These are phyloP conservation scores for Psittacula derbiana DNA, from an alignment of 2,797 vertebrate genomes.

Conservation along the genomic window DNA sequence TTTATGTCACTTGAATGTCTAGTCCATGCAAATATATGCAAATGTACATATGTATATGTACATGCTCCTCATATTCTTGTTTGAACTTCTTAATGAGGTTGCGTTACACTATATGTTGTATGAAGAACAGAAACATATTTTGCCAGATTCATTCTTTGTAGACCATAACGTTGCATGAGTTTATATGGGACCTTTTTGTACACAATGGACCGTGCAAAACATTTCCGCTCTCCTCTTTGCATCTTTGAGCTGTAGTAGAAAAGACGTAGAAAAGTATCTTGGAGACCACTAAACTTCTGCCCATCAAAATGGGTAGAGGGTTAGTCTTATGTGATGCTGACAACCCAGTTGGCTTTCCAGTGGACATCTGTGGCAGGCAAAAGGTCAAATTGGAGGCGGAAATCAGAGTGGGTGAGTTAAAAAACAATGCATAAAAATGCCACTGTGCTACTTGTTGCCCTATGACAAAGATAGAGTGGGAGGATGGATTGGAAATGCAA, in stretches of 20 bases:
- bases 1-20: neutral
- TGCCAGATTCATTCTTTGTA: neutral
- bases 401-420: constrained; percentile 41
- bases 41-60: rapidly evolving
- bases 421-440: constrained; percentile 42
- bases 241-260: neutral
- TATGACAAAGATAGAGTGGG: constrained; percentile 68
- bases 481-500: constrained; percentile 47
- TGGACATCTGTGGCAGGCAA: neutral
- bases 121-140: neutral
- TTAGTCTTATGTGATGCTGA: neutral
- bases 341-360: neutral
- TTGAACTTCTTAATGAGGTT: neutral
- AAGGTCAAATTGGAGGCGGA: constrained; percentile 60
- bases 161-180: neutral
- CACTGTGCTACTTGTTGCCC: constrained; percentile 57
- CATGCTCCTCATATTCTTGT: neutral
- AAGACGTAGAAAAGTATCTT: neutral
- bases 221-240: neutral
- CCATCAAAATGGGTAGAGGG: neutral
- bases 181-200: neutral
- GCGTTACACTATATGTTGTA: neutral
- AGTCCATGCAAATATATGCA: neutral
- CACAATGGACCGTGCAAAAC: neutral
- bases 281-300: neutral